Base-by-base conservation (phyloP, 1,140 invertebrate genomes). In the Teleogryllus occipitalis region DNA sequence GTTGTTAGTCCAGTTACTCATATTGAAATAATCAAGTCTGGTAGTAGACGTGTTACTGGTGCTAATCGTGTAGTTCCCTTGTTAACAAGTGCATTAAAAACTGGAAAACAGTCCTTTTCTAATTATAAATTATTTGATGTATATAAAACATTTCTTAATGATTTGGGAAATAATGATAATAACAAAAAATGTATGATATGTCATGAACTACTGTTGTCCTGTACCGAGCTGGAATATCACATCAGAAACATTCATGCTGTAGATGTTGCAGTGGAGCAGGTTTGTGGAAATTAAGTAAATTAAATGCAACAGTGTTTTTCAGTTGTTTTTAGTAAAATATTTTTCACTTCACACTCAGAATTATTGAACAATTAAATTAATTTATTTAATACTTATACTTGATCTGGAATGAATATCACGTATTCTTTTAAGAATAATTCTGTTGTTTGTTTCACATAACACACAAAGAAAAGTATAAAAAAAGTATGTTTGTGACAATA, bases 1-100 rank as follows among this genome's bases (percentile, higher is more conserved):
- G 18, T 46, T 18, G 7, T 47, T 47, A 76, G 75, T 8, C 75
- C 75, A 76, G 77, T 78, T 18, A 78, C 78, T 12, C 78, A 78
- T 22, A 78, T 78, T 73, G 78, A 78, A 47, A 78, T 78, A n/a
- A 78, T 78, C 8, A 78, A 78, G 77, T 27, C 47, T 49, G 39
- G 10, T 65, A 47, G 48, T 15, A 47, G 78, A 7, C 48, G 78
- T 18, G 78, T 78, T 7, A 78, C 65, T 27, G 78, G 78, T 72
- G 78, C 78, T 47, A 78, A 78, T 15, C 65, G 78, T 65, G 78
- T 78, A 22, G 78, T 78, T 27, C 78, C 78, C 27, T 15, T 78
- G 12, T 12, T 78, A n/a, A 78, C 78, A 72, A 78, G 54, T 65
- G 47, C 22, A 22, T 78, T 47, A 49, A 49, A 78, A 49, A 22